A percentile compares a stretch with the other conserved stretches of the same genome.
Evolutionary conservation across 2,113 vertebrate species (phyloP).

Genomic region (Danionella cerebrum): DNA sequence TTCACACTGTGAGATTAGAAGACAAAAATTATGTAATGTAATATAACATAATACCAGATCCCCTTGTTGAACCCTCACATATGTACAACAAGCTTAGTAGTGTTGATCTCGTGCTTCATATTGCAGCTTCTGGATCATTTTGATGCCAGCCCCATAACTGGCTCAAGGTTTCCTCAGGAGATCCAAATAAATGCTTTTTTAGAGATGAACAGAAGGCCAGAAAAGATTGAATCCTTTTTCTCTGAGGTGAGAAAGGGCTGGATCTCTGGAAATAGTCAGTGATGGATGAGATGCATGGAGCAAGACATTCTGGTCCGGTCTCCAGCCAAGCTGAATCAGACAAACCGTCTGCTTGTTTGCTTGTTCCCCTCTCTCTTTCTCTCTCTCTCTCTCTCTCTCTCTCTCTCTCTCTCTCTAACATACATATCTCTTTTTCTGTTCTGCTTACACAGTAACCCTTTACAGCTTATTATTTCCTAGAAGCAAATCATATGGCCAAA

Average conservation of each 20-base stretch:
- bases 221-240: constrained; percentile 62
- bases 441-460: constrained; percentile 60
- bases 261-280: constrained; percentile 61
- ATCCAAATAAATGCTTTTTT: constrained; percentile 57
- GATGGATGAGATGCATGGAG: constrained; percentile 67
- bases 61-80: background rate
- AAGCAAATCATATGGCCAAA: constrained; percentile 60
- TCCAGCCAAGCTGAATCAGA: constrained; percentile 64
- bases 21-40: no score
- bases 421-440: constrained; percentile 38
- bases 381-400: background rate
- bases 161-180: constrained; percentile 44
- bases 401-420: background rate
- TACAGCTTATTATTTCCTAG: constrained; percentile 55
- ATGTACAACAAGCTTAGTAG: no score
- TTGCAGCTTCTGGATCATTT: constrained; percentile 47
- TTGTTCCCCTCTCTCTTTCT: background rate
- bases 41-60: no score
- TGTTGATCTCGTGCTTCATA: constrained; percentile 56
- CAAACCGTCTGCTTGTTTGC: constrained; percentile 8
- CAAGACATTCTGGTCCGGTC: constrained; percentile 60
- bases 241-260: constrained; percentile 41
- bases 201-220: constrained; percentile 57
- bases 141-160: constrained; percentile 41
- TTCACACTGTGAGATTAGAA: no score